Evolutionary conservation across 1,140 invertebrate genomes (phyloP), one percentile per base, ranked within the genome.

Genomic region (Drosophila persimilis): DNA sequence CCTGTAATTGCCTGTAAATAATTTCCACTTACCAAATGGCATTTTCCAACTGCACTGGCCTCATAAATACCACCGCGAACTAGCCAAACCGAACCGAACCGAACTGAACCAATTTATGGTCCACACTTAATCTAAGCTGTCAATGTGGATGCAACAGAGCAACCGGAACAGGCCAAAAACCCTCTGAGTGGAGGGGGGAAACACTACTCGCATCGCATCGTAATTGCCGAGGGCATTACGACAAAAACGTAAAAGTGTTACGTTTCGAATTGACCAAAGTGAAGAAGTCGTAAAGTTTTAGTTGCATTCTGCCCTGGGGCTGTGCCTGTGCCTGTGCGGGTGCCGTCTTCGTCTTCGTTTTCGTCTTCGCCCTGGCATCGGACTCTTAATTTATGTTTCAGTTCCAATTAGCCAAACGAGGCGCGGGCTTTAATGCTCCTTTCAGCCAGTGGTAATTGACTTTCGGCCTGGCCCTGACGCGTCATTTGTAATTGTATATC

Each of bases 311-410:
- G 6, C 29, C 29, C 6, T 31, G 31, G 9, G 31, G 8, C 24
- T 26, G 24, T 26, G 24, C 4, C 24, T 26, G 24, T 4, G 24
- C 0, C 24, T 26, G 20, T 20, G 20, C 29, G 1, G 8, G 7
- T 56, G 61, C 47, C 58, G 46, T 73, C 60, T 81, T 69, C 65
- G 71, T 69, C 54, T 54, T 60, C 69, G 66, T 46, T 39, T 54
- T 54, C 65, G 71, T 69, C 54, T 58, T 57, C 69, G 66, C 50
- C 41, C 50, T 54, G 59, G 70, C 75, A 67, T 79, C 63, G 74
- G 78, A 83, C 83, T 75, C 77, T 88, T 88, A 88, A 88, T 88
- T 88, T 88, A 88, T 88, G 83, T 88, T 88, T 88, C 83, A 88
- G 88, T 88, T 88, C 83, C 83, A 88, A 88, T 88, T 88, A 88